A percentile compares a stretch with the other conserved stretches of the same genome.
phyloP scores from a whole-genome alignment of 35 echinoderm and acorn worm species.

The Ophioderma brevispina region DNA sequence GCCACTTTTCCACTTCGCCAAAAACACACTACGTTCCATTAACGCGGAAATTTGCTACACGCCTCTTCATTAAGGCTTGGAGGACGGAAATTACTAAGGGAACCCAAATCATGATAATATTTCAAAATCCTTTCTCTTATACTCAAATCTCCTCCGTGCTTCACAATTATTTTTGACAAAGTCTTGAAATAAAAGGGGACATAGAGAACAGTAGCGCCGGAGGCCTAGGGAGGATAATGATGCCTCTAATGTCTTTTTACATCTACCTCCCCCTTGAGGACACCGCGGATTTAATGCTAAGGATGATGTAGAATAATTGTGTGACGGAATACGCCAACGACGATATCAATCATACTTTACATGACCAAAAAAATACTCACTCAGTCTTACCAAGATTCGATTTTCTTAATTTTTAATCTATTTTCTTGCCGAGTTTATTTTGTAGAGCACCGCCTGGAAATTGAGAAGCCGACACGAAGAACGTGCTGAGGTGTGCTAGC shows the following conservation, averaged over 20 bases:
- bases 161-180: constrained; percentile 15
- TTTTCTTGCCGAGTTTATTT: neutral
- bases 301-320: neutral
- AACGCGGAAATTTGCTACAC: neutral
- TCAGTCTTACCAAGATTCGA: neutral
- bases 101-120: constrained; percentile 14
- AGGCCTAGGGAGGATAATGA: constrained; percentile 3
- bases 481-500: neutral
- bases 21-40: constrained; percentile 3
- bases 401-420: constrained; percentile 16
- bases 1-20: constrained; percentile 2
- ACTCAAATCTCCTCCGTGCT: neutral
- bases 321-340: neutral
- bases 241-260: constrained; percentile 2
- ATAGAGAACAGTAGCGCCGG: neutral
- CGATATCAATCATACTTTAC: neutral
- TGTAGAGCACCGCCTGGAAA: neutral
- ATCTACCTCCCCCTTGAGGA: neutral
- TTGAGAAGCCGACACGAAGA: neutral
- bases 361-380: neutral
- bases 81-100: constrained; percentile 10
- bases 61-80: neutral
- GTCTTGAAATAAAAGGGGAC: constrained; percentile 1
- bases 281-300: neutral
- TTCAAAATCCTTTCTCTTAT: constrained; percentile 7